Evolutionary conservation across 2,797 vertebrate genomes (phyloP), one percentile per base, ranked within the genome.

Genomic region (Distichodus sexfasciatus): DNA sequence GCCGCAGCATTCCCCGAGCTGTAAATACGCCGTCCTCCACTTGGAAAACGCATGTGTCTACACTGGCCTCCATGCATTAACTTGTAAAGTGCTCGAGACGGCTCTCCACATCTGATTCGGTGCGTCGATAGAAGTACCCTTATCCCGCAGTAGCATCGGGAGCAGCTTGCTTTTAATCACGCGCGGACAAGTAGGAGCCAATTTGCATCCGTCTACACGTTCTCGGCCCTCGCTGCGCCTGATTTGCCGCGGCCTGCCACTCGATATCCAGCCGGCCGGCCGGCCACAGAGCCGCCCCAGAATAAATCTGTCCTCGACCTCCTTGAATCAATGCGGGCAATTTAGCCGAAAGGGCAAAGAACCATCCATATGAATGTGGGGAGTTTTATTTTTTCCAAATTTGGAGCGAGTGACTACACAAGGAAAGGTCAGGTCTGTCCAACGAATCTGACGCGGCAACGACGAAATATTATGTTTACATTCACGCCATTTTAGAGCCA

Each of bases 271-370:
- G 26, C 19, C n/a, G n/a, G n/a, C n/a, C n/a, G n/a, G n/a, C n/a
- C n/a, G n/a, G n/a, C n/a, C n/a, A n/a, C n/a, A n/a, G n/a, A n/a
- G n/a, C n/a, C 12, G 57, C 33, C 24, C 19, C 28, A 24, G n/a
- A 50, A 51, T n/a, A 59, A 41, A 60, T 31, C 33, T 1, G 35
- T 50, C 26, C 35, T 40, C n/a, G 43, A 28, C 15, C 11, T 24
- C 17, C 36, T 69, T 10, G 26, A 69, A 69, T 69, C 46, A 60
- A 60, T 40, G 55, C 2, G 23, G 31, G 11, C 33, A 21, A 48
- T 58, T 58, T 47, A 29, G 9, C 21, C 28, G 15, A 36, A 14
- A 55, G 11, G 53, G 31, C 53, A 55, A 1, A 35, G 1, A 19
- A 55, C 12, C 17, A 14, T 21, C 17, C 53, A 21, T 4, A 14